Evolutionary conservation across 2,888 invertebrate species (phyloP), one percentile per base, ranked within the genome.

Genomic region (Drosophila imparisetae): DNA sequence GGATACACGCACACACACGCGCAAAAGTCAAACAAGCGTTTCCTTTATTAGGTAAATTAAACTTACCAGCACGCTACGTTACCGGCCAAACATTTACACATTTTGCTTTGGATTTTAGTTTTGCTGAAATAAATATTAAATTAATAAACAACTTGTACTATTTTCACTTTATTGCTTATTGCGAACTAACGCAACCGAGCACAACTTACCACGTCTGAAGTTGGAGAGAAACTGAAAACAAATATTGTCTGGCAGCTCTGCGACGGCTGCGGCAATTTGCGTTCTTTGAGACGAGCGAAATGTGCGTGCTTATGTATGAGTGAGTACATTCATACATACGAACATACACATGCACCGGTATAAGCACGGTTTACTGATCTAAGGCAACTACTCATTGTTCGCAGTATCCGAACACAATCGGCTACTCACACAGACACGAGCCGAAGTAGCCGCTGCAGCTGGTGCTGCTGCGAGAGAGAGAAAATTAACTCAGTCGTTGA

Each of bases 11-110:
- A 18, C 30, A 48, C 13, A 15, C 7, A 36, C 24, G 6, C 1
- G 6, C 21, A 10, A 42, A 54, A 15, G 32, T 38, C 34, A 27
- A 38, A 38, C 24, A 55, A 38, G 13, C 15, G 29, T 7, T 36
- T 36, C 4, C 32, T 55, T 15, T 21, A 10, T 50, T 59, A 36
- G 53, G 57, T 65, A 29, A 62, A 60, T 63, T 34, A 30, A 55
- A 85, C 91, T 86, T 80, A 91, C 91, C 91, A 91, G 68, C 91
- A 91, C 45, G 89, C 90, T 38, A 91, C 84, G 34, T 90, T 91
- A 69, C 85, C 90, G 61, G 91, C 86, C n/a, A 90, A 72, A 60
- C 91, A 91, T 79, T 90, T 91, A 75, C 91, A 91, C 90, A 91
- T 91, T 65, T 86, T 86, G 60, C 7, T 40, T 57, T 49, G 15